Conservation (phyloP, 2,113 vertebrate species). For the Ia io region DNA sequence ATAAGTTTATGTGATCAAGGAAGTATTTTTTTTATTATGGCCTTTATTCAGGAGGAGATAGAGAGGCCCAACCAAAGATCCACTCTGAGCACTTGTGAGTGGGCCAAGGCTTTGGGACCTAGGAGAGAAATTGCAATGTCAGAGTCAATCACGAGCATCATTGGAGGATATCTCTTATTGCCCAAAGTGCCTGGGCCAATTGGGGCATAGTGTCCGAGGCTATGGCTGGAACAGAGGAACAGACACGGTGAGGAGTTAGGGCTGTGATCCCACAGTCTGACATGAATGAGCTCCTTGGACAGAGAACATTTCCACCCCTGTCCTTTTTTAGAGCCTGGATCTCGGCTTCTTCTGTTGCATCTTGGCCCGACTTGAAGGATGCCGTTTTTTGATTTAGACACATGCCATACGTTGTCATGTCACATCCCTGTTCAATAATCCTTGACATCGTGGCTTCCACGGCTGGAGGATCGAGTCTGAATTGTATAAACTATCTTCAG, state of each 20-base stretch:
- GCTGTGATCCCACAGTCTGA: not conserved
- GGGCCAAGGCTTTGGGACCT: not conserved
- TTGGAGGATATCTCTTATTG: not conserved
- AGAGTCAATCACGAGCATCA: fast-evolving
- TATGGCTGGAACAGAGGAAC: fast-evolving
- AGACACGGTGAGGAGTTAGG: fast-evolving
- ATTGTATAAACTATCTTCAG: not conserved
- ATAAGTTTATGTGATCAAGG: not conserved
- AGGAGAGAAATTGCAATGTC: too few species aligned
- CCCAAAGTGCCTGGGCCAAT: not conserved
- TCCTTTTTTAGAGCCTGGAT: not conserved
- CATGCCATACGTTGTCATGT: not conserved
- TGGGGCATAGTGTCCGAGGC: not conserved
- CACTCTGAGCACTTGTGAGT: not conserved
- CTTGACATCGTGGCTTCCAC: not conserved
- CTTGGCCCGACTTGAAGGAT: not conserved
- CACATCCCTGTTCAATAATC: not conserved
- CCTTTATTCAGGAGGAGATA: not conserved
- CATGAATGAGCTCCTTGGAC: not conserved
- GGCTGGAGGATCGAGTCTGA: not conserved
- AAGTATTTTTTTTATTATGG: not conserved
- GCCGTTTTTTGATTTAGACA: not conserved
- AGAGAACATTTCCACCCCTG: fast-evolving
- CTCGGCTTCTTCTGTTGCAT: not conserved
- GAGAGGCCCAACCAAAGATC: not conserved